These are phyloP conservation scores for Neodiprion virginianus DNA, from an alignment of 1,140 invertebrate genomes.

Conservation along the genomic window DNA sequence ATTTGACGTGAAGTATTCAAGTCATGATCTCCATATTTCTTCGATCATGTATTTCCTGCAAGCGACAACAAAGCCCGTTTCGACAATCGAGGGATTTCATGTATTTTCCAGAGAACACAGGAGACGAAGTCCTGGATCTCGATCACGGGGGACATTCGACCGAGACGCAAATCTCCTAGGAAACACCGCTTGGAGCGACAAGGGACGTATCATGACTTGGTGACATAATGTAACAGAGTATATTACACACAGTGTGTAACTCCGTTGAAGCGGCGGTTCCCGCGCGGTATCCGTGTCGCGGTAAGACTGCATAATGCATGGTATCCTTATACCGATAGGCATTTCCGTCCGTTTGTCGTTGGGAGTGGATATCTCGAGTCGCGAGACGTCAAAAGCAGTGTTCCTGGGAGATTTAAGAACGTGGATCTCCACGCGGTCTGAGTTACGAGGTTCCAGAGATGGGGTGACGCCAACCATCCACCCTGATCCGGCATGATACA, in stretches of 20 bases:
- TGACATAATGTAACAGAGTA: conserved; percentile 32
- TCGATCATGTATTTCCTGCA: no score
- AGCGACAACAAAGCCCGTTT: no score
- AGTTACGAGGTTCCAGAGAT: conserved; percentile 36
- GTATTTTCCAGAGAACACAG: no score
- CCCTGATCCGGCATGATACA: conserved; percentile 31
- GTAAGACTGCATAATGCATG: conserved; percentile 7
- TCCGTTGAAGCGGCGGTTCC: conserved; percentile 13
- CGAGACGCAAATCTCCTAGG: no score
- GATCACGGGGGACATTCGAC: no score
- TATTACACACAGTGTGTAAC: conserved; percentile 14
- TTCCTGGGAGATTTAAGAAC: conserved; percentile 45
- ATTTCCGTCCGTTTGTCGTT: conserved; percentile 21
- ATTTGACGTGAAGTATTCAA: no score
- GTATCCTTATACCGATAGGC: conserved; percentile 27
- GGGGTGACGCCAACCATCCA: conserved; percentile 30
- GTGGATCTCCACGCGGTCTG: conserved; percentile 44
- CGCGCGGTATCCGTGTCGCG: conserved; percentile 11
- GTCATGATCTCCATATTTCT: no score
- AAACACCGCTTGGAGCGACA: no score
- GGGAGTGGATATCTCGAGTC: not conserved
- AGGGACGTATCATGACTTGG: no score
- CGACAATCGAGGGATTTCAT: no score
- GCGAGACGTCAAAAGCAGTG: conserved; percentile 49
- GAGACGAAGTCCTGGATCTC: no score